Percentiles rank a stretch among this genome's conserved stretches.
Evolutionary conservation across 2,888 invertebrate species (phyloP).

Genomic region (Drosophila suboccidentalis): DNA sequence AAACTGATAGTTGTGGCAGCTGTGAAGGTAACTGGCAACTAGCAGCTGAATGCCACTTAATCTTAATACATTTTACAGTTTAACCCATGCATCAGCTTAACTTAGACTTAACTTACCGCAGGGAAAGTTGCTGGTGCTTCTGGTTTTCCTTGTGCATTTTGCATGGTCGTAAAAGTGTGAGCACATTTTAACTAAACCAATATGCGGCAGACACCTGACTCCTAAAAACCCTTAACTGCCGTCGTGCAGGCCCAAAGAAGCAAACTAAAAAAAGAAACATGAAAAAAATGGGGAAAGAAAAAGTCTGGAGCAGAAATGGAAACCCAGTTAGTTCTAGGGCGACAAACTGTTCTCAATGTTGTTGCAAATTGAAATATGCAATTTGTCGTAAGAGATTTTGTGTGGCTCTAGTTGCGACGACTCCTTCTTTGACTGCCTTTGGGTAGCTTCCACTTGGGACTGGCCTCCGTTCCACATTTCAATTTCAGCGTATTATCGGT

Average conservation of each 20-base stretch:
- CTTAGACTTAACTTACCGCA: constrained; percentile 67
- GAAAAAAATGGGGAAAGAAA: constrained; percentile 26
- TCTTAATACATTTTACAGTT: constrained; percentile 79
- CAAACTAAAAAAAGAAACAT: background rate
- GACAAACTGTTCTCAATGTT: constrained; percentile 62
- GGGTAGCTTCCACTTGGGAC: constrained; percentile 2
- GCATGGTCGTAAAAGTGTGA: constrained; percentile 42
- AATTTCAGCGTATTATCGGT: constrained; percentile 82
- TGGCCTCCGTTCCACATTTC: constrained; percentile 49
- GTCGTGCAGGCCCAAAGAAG: constrained; percentile 36
- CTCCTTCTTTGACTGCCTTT: constrained; percentile 10
- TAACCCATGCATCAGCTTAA: constrained; percentile 80
- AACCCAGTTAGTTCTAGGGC: constrained; percentile 38
- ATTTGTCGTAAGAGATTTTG: constrained; percentile 81
- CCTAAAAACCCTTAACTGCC: constrained; percentile 56
- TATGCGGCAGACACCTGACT: constrained; percentile 75
- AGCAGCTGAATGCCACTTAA: constrained; percentile 67
- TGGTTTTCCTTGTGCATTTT: too few species aligned
- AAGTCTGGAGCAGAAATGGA: constrained; percentile 56
- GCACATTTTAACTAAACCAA: constrained; percentile 73
- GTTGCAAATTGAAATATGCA: constrained; percentile 81
- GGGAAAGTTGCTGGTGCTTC: constrained; percentile 37
- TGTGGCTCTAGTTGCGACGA: constrained; percentile 55
- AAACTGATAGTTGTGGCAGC: constrained; percentile 35
- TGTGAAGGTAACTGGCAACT: constrained; percentile 40